Base-by-base conservation (phyloP, 1,140 invertebrate species). In the Cylas formicarius region DNA sequence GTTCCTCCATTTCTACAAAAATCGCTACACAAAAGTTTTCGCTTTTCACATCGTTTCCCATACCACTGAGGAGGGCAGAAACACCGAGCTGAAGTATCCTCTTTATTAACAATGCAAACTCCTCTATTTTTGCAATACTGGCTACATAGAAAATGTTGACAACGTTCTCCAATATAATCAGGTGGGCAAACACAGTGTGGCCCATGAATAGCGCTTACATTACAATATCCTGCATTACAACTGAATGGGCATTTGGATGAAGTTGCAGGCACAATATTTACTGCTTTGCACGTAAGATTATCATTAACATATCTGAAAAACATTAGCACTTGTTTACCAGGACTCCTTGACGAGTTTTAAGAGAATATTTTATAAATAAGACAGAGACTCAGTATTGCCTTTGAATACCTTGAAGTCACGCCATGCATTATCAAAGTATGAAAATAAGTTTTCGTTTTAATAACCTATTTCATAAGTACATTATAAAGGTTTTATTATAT, bases 91-190 rank as follows among this genome's bases (percentile, higher is more conserved):
- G 56, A 60, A 2, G 62, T 51, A 39, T 55, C 49, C 21, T 51
- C 56, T 18, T 47, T 38, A 11, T 48, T 46, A 33, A 44, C 40
- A 8, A 72, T 72, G 52, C 80, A 83, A 4, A 74, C 62, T 16
- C 77, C 79, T 52, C 74, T 73, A 62, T 81, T 82, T 47, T 70
- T 67, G 50, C 82, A 83, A 56, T 72, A 72, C 28, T 74, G 71
- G 0, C 73, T 75, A 57, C 79, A 82, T 11, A 74, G 65, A 56
- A 79, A 81, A 24, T 74, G 70, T 51, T 82, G 73, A 64, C 81
- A 83, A 1, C 67, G 60, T 3, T 68, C 57, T 0, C 80, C 81
- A 27, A 72, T 68, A 48, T 78, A 85, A 13, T 74, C 65, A 0
- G 73, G 64, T 11, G 71, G 67, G 57, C 81, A 85, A 23, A 62